Base-by-base conservation (phyloP, 1,140 invertebrate genomes). In the Luehdorfia chinensis region DNA sequence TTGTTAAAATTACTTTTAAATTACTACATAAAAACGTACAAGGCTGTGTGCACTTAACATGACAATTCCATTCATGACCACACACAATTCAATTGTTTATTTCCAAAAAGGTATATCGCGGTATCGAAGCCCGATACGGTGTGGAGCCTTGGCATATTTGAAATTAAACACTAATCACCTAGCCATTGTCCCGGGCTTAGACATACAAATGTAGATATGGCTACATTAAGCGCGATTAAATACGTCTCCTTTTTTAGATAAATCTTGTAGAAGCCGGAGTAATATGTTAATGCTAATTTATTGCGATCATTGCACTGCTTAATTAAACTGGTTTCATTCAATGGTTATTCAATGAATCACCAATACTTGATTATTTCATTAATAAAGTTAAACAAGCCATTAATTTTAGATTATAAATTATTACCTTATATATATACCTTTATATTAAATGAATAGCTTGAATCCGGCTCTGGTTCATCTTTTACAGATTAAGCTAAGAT, bases 261-360 rank as follows among this genome's bases (percentile, higher is more conserved):
- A 6, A n/a, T n/a, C 27, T 30, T 4, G 27, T 9, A 9, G 27
- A 7, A 37, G 6, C 3, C 9, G 32, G 32, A 12, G 18, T 2
- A 9, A 37, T 37, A 19, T 5, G 18, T n/a, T n/a, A 5, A n/a
- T 13, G 11, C 3, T 12, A 21, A 37, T 37, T 37, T 37, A 37
- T 37, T 2, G 15, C n/a, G 14, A 18, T 34, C 14, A n/a, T 21
- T 37, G 18, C 34, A 23, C 18, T 19, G 21, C 21, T 19, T 6
- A 9, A 37, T 37, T 11, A 16, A 21, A 37, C 34, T 37, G 34
- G 18, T 37, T 37, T 37, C 16, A 37, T 37, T 37, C 18, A 37
- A 19, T 37, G 34, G 18, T 37, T 21, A 37, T 37, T 7, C 21
- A 37, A 37, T 37, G 18, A 37, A 37, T 37, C 21, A 16, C 34